Conservation (phyloP, 2,888 invertebrate genomes). For the Tortricodes alternella region DNA sequence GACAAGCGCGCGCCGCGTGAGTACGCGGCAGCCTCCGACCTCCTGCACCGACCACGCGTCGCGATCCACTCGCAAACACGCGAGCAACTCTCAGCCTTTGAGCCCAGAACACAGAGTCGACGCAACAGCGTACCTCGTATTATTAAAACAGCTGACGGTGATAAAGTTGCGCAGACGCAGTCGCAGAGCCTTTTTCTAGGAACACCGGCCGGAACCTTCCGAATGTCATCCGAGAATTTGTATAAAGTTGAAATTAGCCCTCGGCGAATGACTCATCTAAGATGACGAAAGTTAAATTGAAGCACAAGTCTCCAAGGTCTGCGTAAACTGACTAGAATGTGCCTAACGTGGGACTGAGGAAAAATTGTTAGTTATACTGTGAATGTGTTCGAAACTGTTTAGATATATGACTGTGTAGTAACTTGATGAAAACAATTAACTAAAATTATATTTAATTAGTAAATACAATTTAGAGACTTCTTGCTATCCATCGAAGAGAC, state of each 20-base stretch:
- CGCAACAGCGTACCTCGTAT: conserved; percentile 54
- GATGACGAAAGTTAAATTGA: conserved; percentile 82
- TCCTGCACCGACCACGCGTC: conserved; percentile 12
- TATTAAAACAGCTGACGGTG: conserved; percentile 70
- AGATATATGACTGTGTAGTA: conserved; percentile 4
- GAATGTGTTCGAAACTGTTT: conserved; percentile 13
- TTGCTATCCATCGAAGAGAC: conserved; percentile 44
- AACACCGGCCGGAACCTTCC: conserved; percentile 50
- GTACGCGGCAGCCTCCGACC: conserved; percentile 56
- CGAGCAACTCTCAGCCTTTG: too few relatives aligned
- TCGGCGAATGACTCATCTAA: conserved; percentile 72
- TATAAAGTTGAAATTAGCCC: conserved; percentile 49
- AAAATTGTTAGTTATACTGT: conserved; percentile 43
- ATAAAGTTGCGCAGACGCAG: conserved; percentile 44
- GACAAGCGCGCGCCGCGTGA: conserved; percentile 67
- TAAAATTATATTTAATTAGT: conserved; percentile 4
- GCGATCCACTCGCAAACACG: neutral
- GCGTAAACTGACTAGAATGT: conserved; percentile 51
- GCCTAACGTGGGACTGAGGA: conserved; percentile 52
- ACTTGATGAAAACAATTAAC: neutral
- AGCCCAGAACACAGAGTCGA: too few relatives aligned
- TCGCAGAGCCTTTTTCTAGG: conserved; percentile 39
- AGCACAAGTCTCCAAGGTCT: conserved; percentile 59
- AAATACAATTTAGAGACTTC: neutral
- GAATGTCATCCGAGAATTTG: conserved; percentile 55